phyloP scores from a whole-genome alignment of 2,113 vertebrate species.

The Dicaeum eximium region DNA sequence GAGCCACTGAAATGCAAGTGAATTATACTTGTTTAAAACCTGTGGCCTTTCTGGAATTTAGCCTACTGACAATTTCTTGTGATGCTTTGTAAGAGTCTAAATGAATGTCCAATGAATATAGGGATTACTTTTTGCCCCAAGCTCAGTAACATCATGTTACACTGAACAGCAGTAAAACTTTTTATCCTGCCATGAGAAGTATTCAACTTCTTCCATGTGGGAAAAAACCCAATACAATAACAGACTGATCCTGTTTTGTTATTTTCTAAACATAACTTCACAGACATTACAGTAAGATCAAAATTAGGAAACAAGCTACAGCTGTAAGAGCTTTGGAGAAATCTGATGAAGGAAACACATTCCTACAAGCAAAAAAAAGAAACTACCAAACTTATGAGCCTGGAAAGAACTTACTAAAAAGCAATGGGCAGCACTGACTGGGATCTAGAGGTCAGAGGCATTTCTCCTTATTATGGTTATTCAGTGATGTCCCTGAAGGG shows the following conservation, averaged over 20 bases:
- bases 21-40: not conserved
- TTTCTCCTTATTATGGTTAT: not conserved
- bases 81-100: not conserved
- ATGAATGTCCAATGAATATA: not conserved
- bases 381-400: not conserved
- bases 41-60: not conserved
- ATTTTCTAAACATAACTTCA: not conserved
- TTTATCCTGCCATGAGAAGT: not conserved
- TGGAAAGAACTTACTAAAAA: not conserved
- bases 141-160: not conserved
- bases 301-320: not conserved
- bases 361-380: not conserved
- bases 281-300: not conserved
- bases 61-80: not conserved
- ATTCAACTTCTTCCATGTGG: not conserved
- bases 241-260: not conserved
- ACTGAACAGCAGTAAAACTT: not conserved
- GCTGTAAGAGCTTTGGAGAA: not conserved
- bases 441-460: not conserved
- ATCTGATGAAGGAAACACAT: not conserved
- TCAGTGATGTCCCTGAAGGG: not conserved
- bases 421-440: not conserved
- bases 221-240: not conserved
- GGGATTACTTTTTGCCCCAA: not conserved
- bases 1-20: not conserved